These are phyloP conservation scores for Paraescarpia echinospica DNA, from an alignment of 1,140 invertebrate genomes.

Conservation along the genomic window DNA sequence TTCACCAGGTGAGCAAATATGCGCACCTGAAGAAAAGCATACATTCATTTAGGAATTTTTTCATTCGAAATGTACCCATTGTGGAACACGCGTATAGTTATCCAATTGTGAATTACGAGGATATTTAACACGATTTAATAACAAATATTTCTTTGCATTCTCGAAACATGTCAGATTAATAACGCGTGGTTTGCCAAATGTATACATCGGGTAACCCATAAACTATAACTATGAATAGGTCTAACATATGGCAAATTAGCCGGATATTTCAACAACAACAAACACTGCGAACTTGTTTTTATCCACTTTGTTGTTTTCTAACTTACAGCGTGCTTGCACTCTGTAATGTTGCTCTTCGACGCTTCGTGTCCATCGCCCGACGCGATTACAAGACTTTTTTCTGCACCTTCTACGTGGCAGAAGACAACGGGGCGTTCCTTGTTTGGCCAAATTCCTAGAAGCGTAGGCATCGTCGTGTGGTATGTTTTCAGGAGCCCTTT, in stretches of 20 bases:
- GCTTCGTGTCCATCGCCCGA: constrained; percentile 48
- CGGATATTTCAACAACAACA: not conserved
- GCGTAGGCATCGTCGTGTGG: not conserved
- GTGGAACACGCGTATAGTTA: too few relatives aligned
- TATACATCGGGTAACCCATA: not conserved
- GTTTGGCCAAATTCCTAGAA: not conserved
- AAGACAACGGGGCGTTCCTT: not conserved
- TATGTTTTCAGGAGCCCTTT: constrained; percentile 15
- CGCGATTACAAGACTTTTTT: constrained; percentile 41
- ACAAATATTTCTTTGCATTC: not conserved
- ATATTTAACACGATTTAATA: not conserved
- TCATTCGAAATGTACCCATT: too few relatives aligned
- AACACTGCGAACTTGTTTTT: not conserved
- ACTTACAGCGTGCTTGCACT: constrained; percentile 44
- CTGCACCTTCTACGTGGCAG: constrained; percentile 25
- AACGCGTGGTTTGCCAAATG: not conserved
- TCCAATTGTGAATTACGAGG: too few relatives aligned
- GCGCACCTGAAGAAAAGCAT: not conserved
- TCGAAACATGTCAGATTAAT: not conserved
- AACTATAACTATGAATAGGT: not conserved
- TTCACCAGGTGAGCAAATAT: not conserved
- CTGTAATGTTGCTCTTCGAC: constrained; percentile 43
- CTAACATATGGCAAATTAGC: not conserved
- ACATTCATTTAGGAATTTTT: not conserved
- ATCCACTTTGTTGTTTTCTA: not conserved